Conservation (phyloP, 2,888 invertebrate genomes). For the Brenthis ino region DNA sequence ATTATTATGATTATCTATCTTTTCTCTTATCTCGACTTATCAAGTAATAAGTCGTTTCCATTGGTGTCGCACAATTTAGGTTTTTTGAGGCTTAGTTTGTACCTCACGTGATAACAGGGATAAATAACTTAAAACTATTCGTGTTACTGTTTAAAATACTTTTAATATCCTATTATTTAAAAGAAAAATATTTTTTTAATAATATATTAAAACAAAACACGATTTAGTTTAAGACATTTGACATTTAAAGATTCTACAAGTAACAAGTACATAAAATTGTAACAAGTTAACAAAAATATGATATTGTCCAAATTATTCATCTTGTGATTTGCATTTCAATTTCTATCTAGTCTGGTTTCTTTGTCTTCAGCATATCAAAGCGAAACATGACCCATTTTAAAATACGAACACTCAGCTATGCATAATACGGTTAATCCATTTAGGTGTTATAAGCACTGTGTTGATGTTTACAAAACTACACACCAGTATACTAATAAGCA, state of each 20-base stretch:
- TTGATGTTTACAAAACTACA: not conserved
- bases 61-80: no score
- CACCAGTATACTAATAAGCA: not conserved
- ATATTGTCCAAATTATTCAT: constrained; percentile 8
- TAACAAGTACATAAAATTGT: not conserved
- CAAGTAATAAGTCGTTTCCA: no score
- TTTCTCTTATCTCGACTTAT: no score
- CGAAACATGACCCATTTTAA: constrained; percentile 25
- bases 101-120: no score
- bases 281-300: not conserved
- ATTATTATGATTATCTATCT: no score
- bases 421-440: constrained; percentile 20
- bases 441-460: constrained; percentile 2
- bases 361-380: constrained; percentile 18
- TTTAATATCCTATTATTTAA: no score
- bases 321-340: constrained; percentile 15
- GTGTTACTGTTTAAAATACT: no score
- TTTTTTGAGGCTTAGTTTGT: no score
- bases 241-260: not conserved
- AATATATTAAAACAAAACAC: no score
- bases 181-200: no score
- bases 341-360: constrained; percentile 10
- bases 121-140: no score
- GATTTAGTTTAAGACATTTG: not conserved
- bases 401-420: constrained; percentile 20